These are phyloP conservation scores for Epirrhoe tristata DNA, from an alignment of 2,888 invertebrate genomes.

Conservation along the genomic window DNA sequence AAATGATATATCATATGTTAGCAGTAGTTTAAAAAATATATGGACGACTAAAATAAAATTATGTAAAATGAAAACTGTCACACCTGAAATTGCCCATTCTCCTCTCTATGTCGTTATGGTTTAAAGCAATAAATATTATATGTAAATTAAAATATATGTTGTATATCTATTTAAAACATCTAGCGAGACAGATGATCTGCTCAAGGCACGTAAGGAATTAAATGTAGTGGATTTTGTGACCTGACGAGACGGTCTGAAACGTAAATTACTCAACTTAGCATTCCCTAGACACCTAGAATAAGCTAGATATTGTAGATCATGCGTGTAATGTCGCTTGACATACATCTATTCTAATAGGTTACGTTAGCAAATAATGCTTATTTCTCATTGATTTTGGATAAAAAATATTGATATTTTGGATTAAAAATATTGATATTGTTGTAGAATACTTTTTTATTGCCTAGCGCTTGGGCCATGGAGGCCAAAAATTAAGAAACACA, in stretches of 20 bases:
- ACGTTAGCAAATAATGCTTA: neutral
- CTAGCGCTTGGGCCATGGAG: conserved; percentile 11
- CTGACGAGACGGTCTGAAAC: conserved; percentile 50
- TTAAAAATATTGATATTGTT: neutral
- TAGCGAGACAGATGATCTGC: conserved; percentile 69
- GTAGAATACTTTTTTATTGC: neutral
- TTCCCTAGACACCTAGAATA: conserved; percentile 71
- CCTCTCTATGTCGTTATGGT: conserved; percentile 37
- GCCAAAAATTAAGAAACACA: neutral
- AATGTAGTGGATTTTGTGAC: conserved; percentile 66
- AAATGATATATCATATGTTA: conserved; percentile 24
- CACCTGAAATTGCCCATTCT: conserved; percentile 41
- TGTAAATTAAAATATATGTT: conserved; percentile 49
- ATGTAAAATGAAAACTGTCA: conserved; percentile 28
- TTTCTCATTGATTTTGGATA: neutral
- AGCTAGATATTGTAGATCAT: conserved; percentile 65
- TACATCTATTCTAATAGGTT: conserved; percentile 32
- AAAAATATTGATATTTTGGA: neutral
- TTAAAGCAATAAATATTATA: conserved; percentile 45
- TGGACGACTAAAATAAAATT: conserved; percentile 11
- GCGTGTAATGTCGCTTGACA: conserved; percentile 50
- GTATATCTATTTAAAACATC: conserved; percentile 43
- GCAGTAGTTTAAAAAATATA: conserved; percentile 18
- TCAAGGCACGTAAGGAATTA: conserved; percentile 83
- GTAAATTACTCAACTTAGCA: conserved; percentile 65